Percentiles rank a stretch among this genome's conserved stretches.
Evolutionary conservation across 2,888 invertebrate species (phyloP).

Genomic region (Latheticus oryzae): DNA sequence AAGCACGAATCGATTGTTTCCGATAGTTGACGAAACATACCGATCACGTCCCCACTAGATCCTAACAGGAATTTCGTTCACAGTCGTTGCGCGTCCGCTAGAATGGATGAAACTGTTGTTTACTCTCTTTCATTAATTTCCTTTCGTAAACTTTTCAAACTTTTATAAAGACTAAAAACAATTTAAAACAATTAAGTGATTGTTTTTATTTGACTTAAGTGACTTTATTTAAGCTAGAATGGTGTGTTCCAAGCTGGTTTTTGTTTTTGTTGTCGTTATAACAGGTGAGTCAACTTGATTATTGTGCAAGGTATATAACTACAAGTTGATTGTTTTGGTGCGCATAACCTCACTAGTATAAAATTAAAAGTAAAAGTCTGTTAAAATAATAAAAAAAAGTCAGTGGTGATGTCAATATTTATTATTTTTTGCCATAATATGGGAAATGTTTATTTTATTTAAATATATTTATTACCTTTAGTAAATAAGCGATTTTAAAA

Average conservation of each 20-base stretch:
- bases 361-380: no score
- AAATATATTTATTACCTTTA: no score
- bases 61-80: constrained; percentile 36
- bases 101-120: constrained; percentile 22
- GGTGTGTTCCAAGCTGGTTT: constrained; percentile 42
- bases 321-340: constrained; percentile 29
- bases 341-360: constrained; percentile 35
- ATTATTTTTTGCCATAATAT: no score
- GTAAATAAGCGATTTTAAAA: no score
- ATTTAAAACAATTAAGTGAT: constrained; percentile 29
- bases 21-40: constrained; percentile 22
- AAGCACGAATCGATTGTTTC: neutral
- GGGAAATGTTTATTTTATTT: no score
- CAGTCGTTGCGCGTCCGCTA: constrained; percentile 43
- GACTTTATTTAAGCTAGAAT: constrained; percentile 42
- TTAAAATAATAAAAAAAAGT: no score
- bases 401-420: no score
- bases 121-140: constrained; percentile 8
- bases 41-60: constrained; percentile 46
- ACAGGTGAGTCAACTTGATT: constrained; percentile 48
- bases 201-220: constrained; percentile 41
- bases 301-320: no score
- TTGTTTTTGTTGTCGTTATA: constrained; percentile 42
- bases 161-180: constrained; percentile 33
- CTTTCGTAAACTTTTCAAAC: constrained; percentile 50